phyloP scores from a whole-genome alignment of 35 echinoderm and acorn worm genomes.

The Acanthaster planci region DNA sequence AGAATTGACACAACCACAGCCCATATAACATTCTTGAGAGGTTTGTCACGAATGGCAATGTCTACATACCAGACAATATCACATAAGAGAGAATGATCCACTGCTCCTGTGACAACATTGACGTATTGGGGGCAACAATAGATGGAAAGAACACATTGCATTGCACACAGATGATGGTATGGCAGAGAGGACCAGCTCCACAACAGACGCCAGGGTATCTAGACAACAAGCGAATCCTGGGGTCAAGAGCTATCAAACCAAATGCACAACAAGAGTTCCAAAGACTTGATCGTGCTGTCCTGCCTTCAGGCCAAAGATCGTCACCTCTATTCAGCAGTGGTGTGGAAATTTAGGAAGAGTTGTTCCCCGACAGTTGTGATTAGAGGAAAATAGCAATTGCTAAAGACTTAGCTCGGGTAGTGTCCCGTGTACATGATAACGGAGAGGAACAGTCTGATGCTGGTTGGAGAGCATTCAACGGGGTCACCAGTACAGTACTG shows the following conservation, averaged over 20 bases:
- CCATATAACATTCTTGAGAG: too few species aligned
- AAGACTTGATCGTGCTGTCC: background rate
- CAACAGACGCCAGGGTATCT: background rate
- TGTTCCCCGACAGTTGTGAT: background rate
- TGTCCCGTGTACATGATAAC: conserved; percentile 12
- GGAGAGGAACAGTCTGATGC: background rate
- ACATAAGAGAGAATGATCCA: too few species aligned
- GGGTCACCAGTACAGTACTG: conserved; percentile 5
- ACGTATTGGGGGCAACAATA: too few species aligned
- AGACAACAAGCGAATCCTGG: background rate
- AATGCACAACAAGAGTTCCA: background rate
- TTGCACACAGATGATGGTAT: too few species aligned
- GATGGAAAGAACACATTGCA: conserved; percentile 3
- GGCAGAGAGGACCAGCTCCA: too few species aligned
- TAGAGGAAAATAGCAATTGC: background rate
- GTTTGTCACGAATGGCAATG: too few species aligned
- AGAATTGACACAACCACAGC: conserved; percentile 35
- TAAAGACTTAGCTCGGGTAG: background rate
- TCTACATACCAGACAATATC: too few species aligned
- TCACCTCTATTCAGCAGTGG: conserved; percentile 23
- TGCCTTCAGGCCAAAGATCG: background rate
- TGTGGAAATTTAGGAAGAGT: background rate
- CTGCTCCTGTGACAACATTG: too few species aligned
- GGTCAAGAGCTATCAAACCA: conserved; percentile 8
- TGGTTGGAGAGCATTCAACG: conserved; percentile 3